A percentile compares a stretch with the other conserved stretches of the same genome.
Evolutionary conservation across 2,888 invertebrate species (phyloP).

Genomic region (Latrodectus hesperus): DNA sequence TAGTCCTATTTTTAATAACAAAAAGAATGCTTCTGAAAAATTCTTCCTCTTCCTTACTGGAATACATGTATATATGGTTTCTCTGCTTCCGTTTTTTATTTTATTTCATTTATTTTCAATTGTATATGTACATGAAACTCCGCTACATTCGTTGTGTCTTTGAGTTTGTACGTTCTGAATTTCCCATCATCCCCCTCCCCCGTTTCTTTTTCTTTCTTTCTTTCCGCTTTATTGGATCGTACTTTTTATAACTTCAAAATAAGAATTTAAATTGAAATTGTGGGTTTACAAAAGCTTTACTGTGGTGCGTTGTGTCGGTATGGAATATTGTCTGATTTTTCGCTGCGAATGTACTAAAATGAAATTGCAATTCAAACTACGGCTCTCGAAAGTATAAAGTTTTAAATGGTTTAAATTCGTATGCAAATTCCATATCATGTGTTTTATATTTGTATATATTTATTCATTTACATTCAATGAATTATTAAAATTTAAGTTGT

Average conservation of each 20-base stretch:
- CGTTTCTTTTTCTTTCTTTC: neutral
- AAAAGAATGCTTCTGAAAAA: constrained; percentile 28
- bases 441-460: too few relatives aligned
- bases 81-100: neutral
- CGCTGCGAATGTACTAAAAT: too few relatives aligned
- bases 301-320: neutral
- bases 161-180: constrained; percentile 37
- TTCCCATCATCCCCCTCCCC: neutral
- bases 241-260: constrained; percentile 44
- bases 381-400: too few relatives aligned
- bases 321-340: neutral
- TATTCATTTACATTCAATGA: too few relatives aligned
- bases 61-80: neutral
- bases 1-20: constrained; percentile 65
- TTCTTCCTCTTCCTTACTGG: neutral
- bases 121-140: constrained; percentile 10
- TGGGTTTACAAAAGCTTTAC: neutral
- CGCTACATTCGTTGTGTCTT: constrained; percentile 37
- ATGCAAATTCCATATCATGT: too few relatives aligned
- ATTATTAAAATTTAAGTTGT: too few relatives aligned
- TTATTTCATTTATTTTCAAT: neutral
- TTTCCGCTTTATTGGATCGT: neutral
- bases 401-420: too few relatives aligned
- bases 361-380: too few relatives aligned
- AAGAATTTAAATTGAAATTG: constrained; percentile 65